Conservation (phyloP, 2,113 vertebrate species). For the Eulacestoma nigropectus region DNA sequence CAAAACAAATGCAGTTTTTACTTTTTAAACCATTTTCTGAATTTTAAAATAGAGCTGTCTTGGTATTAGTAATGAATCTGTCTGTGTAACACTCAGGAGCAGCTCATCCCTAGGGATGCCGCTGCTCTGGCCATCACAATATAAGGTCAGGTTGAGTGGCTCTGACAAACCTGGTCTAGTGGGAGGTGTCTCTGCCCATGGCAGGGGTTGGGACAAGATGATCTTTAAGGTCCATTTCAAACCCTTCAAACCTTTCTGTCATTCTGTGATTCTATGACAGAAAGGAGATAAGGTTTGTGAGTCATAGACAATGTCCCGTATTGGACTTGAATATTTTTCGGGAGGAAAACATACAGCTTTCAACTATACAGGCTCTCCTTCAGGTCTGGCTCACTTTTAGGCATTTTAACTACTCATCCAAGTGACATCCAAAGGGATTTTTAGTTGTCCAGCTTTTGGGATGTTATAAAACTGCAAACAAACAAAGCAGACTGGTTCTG, state of each 20-base stretch:
- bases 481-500: neutral
- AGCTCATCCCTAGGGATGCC: neutral
- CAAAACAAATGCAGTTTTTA: neutral
- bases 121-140: neutral
- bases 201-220: neutral
- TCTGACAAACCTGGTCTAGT: neutral
- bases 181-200: neutral
- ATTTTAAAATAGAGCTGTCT: neutral
- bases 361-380: neutral
- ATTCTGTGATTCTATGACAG: neutral
- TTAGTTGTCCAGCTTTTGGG: neutral
- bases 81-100: neutral
- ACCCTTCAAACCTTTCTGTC: neutral
- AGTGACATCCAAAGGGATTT: neutral
- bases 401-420: neutral
- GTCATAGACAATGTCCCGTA: neutral
- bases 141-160: neutral
- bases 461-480: neutral
- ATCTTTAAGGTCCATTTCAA: neutral
- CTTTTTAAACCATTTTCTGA: neutral
- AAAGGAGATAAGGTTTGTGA: neutral
- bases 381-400: neutral
- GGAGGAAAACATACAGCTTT: neutral
- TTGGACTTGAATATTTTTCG: neutral
- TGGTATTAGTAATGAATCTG: neutral